Percentiles rank a stretch among this genome's conserved stretches.
phyloP scores from a whole-genome alignment of 2,113 vertebrate genomes.

The Axis porcinus region DNA sequence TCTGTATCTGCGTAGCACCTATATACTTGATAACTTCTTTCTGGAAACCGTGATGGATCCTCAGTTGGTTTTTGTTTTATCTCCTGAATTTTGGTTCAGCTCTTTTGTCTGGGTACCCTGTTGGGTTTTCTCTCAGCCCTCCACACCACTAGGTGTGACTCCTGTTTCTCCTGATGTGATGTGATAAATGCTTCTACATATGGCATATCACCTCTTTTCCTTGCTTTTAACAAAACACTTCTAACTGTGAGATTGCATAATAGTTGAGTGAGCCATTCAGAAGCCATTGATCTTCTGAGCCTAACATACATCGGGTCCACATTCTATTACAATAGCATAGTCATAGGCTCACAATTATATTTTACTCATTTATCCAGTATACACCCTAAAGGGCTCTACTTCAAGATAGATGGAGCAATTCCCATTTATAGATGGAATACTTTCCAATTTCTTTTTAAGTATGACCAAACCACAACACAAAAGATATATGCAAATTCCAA shows the following conservation, averaged over 20 bases:
- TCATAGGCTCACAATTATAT: not conserved
- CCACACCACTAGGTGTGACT: not conserved
- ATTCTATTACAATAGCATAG: not conserved
- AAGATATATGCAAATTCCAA: not conserved
- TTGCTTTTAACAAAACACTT: not conserved
- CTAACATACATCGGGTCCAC: accelerated
- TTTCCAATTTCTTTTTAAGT: not conserved
- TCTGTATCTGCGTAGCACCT: not conserved
- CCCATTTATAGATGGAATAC: not conserved
- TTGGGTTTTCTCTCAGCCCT: not conserved
- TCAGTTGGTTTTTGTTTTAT: not conserved
- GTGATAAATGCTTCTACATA: not conserved
- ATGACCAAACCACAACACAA: not conserved
- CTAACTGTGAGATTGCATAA: not conserved
- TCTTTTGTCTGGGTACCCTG: not conserved
- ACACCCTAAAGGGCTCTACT: not conserved
- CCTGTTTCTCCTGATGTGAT: not conserved
- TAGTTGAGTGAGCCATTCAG: not conserved
- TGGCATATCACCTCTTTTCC: not conserved
- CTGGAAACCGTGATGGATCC: not conserved
- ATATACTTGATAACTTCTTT: not conserved
- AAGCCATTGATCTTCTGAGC: not conserved
- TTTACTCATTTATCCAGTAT: not conserved
- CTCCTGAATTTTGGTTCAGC: not conserved
- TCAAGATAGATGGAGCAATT: not conserved